A percentile compares a stretch with the other conserved stretches of the same genome.
Conservation (phyloP, 2,113 vertebrate genomes). For the Ornithorhynchus anatinus region DNA sequence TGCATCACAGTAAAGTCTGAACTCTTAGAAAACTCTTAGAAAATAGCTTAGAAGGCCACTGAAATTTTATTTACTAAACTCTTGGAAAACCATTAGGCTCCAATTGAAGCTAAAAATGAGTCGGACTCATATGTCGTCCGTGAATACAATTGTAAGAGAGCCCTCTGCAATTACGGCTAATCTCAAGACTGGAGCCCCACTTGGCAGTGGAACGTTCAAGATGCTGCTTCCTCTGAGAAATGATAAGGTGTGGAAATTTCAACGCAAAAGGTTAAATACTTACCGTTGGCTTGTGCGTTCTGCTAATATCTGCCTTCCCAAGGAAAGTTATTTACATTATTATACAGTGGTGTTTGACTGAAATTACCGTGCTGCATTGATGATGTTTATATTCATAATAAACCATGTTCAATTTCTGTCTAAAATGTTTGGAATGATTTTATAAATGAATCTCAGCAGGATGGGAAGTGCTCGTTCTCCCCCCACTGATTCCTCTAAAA, state of each 20-base stretch:
- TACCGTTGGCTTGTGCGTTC: background rate
- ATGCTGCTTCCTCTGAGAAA: background rate
- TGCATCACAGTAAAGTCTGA: no score
- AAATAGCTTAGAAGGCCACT: background rate
- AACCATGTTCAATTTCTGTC: conserved; percentile 46
- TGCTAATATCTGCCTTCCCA: background rate
- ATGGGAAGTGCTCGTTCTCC: conserved; percentile 44
- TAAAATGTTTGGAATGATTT: conserved; percentile 63
- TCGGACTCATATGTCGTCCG: background rate
- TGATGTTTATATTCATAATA: conserved; percentile 40
- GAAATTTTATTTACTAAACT: background rate
- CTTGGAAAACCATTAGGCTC: conserved; percentile 1
- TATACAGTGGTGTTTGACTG: background rate
- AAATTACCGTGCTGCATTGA: conserved; percentile 4
- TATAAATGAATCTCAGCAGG: conserved; percentile 65
- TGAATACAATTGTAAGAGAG: background rate
- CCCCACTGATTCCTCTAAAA: conserved; percentile 59
- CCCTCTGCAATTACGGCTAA: background rate
- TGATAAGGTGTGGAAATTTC: background rate
- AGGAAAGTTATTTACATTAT: background rate
- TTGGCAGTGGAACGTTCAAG: background rate
- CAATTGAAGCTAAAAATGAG: conserved; percentile 5
- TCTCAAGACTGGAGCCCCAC: background rate
- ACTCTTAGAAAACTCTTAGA: background rate
- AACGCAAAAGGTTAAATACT: background rate